A percentile compares a stretch with the other conserved stretches of the same genome.
Evolutionary conservation across 2,113 vertebrate species (phyloP).

Genomic region (Ifrita kowaldi): DNA sequence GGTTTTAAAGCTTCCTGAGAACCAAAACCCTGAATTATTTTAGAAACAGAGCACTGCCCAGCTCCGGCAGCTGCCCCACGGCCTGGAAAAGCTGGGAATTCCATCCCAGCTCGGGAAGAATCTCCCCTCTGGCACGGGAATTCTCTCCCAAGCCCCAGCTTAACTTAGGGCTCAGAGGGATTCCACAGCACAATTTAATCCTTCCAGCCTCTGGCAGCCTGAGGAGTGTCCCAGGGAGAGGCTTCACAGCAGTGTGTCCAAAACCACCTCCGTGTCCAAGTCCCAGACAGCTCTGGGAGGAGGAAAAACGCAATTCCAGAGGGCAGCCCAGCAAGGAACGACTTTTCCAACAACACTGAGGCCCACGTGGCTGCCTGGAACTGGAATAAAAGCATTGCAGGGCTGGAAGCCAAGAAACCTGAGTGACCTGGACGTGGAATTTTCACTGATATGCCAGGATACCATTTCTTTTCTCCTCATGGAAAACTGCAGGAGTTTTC

Average conservation of each 20-base stretch:
- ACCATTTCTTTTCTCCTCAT: neutral
- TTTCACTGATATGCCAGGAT: neutral
- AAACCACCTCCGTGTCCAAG: rapidly evolving
- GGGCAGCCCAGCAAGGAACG: neutral
- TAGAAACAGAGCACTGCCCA: neutral
- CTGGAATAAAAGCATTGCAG: neutral
- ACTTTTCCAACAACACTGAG: neutral
- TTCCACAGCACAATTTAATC: neutral
- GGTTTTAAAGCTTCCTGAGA: neutral
- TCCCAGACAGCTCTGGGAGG: neutral
- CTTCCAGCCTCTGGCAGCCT: neutral
- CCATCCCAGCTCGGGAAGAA: neutral
- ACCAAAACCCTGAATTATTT: neutral
- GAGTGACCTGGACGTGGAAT: neutral
- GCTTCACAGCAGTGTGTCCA: neutral
- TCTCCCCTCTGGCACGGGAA: neutral
- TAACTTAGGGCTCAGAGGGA: neutral
- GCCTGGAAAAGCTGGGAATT: neutral
- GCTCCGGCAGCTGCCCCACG: neutral
- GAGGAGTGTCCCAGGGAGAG: neutral
- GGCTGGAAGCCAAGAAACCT: conserved; percentile 8
- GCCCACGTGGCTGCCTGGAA: conserved; percentile 12
- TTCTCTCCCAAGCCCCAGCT: neutral
- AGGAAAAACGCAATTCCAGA: neutral
- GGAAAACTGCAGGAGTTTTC: neutral